Conservation (phyloP, 2,888 invertebrate genomes). For the Drosophila seclusa region DNA sequence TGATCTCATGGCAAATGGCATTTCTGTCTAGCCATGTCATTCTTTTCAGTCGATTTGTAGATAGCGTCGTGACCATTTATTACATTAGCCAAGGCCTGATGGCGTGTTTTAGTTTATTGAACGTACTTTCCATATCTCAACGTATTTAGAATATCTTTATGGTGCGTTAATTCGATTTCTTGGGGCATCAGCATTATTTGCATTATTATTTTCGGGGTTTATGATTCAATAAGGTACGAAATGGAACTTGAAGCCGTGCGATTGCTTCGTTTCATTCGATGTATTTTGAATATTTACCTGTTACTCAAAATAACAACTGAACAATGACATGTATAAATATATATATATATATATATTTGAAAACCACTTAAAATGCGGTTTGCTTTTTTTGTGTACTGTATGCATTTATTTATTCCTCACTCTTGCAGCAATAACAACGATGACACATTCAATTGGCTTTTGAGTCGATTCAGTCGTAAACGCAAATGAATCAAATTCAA, state of each 20-base stretch:
- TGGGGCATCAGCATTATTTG: conserved; percentile 29
- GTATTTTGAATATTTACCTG: background rate
- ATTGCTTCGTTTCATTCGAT: background rate
- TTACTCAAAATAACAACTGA: background rate
- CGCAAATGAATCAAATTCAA: conserved; percentile 54
- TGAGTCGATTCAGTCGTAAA: conserved; percentile 41
- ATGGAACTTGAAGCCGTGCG: background rate
- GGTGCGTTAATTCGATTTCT: conserved; percentile 18
- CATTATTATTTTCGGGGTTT: background rate
- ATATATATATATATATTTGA: background rate
- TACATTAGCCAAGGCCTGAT: conserved; percentile 39
- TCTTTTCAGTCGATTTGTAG: conserved; percentile 51
- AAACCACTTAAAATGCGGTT: background rate
- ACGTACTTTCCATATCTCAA: conserved; percentile 2
- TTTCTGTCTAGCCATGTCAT: conserved; percentile 62
- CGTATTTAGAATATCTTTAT: conserved; percentile 28
- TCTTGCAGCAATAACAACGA: conserved; percentile 6
- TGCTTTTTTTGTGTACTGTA: background rate
- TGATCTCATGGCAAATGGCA: conserved; percentile 40
- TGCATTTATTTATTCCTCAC: background rate
- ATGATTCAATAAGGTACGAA: background rate
- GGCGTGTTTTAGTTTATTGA: background rate
- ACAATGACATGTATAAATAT: conserved; percentile 1
- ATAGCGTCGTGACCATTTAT: conserved; percentile 25
- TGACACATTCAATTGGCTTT: conserved; percentile 50